Evolutionary conservation across 1,140 invertebrate genomes (phyloP), one percentile per base, ranked within the genome.

Genomic region (Stenopsyche tienmushanensis): DNA sequence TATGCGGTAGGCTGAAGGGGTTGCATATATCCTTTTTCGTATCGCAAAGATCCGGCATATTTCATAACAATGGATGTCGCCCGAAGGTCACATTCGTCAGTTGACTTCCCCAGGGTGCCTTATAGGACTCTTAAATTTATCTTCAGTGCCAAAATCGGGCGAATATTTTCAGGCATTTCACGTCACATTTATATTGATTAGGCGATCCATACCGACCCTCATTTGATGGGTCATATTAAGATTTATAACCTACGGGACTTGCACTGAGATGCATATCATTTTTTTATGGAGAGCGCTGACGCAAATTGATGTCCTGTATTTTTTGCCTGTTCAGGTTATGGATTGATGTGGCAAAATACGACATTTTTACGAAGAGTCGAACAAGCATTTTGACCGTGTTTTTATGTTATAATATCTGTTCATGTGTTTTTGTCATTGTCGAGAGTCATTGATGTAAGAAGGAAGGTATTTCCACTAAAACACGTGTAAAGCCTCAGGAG

Each of bases 111-210:
- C 5, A 13, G 29, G 29, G 29, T 34, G 29, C 13, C 29, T 13
- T 34, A 13, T 34, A 13, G 29, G 29, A 5, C 44, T 5, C 44
- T 7, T 7, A 20, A 47, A 47, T 47, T 47, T 47, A 47, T 47
- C 17, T 18, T 18, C 44, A 7, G 18, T 20, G 17, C 8, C 44
- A 47, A 18, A 47, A 47, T 47, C 44, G 5, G 44, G 10, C 17
- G 10, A 20, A 13, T 13, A 7, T 15, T 13, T 20, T 47, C 18
- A 8, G 34, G 53, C 10, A 39, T 57, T 57, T 57, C 41, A 41
- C 34, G 53, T 39, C 26, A 42, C 53, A 57, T 57, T 41, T 41
- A 57, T 57, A 25, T 29, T 39, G 53, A 57, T 57, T 25, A 39
- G 41, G 5, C 25, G 34, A 57, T 39, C 21, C 25, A 17, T 13